These are phyloP conservation scores for Proterorhinus semilunaris DNA, from an alignment of 2,113 vertebrate genomes.

Conservation along the genomic window DNA sequence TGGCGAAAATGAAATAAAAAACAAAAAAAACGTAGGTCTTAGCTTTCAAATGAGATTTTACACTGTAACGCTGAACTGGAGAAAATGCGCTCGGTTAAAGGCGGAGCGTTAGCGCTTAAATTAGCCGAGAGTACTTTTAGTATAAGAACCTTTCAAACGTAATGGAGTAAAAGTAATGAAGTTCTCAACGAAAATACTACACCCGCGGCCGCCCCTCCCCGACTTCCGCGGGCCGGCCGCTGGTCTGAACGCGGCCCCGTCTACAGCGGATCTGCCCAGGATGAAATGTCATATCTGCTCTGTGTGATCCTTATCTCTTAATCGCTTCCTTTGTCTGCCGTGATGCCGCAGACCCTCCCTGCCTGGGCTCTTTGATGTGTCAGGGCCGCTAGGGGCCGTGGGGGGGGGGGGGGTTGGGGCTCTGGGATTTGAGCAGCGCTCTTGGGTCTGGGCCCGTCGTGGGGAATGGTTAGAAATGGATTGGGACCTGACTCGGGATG, in stretches of 20 bases:
- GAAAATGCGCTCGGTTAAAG: too few relatives aligned
- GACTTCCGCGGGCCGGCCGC: constrained; percentile 71
- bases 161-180: too few relatives aligned
- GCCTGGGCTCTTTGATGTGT: constrained; percentile 95
- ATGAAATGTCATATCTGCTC: constrained; percentile 95
- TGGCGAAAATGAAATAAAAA: too few relatives aligned
- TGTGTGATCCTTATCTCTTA: constrained; percentile 95
- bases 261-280: constrained; percentile 85
- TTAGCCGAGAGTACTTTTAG: too few relatives aligned
- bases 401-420: constrained; percentile 70
- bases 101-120: too few relatives aligned
- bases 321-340: constrained; percentile 95
- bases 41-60: too few relatives aligned
- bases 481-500: neutral
- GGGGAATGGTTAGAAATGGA: constrained; percentile 53
- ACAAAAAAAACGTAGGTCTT: too few relatives aligned
- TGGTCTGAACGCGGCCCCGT: constrained; percentile 86
- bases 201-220: constrained; percentile 39
- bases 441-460: constrained; percentile 66
- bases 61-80: too few relatives aligned
- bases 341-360: constrained; percentile 88
- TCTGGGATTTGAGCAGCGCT: constrained; percentile 54
- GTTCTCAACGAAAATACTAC: constrained; percentile 3
- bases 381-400: constrained; percentile 76
- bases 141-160: too few relatives aligned